phyloP scores from a whole-genome alignment of 2,888 invertebrate genomes.

The Syrista parreyssii region DNA sequence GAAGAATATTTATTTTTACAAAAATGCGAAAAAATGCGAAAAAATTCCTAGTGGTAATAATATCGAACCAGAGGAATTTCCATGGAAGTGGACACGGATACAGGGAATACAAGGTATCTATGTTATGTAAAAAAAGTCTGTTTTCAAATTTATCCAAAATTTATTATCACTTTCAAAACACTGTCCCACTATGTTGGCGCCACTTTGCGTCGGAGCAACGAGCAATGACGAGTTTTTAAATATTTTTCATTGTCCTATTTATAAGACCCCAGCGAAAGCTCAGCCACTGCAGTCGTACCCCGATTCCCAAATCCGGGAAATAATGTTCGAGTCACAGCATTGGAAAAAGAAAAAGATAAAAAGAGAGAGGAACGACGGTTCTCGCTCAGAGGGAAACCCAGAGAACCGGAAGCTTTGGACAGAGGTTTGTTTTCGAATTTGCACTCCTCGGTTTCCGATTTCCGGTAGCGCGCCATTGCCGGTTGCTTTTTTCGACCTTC shows the following conservation, averaged over 20 bases:
- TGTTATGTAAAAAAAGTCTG: neutral
- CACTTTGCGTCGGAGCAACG: neutral
- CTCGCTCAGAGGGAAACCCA: neutral
- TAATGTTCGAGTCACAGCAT: neutral
- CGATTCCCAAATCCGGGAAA: neutral
- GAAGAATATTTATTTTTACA: neutral
- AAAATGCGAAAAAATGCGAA: too few relatives aligned
- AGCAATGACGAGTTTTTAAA: neutral
- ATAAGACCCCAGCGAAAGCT: neutral
- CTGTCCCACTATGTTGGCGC: neutral
- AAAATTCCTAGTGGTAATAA: too few relatives aligned
- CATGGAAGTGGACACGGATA: too few relatives aligned
- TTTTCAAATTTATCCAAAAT: neutral
- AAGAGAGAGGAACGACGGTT: neutral
- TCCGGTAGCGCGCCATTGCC: neutral
- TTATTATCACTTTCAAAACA: neutral
- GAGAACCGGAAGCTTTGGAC: neutral
- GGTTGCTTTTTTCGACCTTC: neutral
- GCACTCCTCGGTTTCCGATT: neutral
- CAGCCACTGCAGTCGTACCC: neutral
- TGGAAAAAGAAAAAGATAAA: neutral
- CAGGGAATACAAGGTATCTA: neutral
- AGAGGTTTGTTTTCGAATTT: neutral
- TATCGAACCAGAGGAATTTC: neutral
- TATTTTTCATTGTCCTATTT: neutral